Percentiles rank a stretch among this genome's conserved stretches.
Conservation (phyloP, 2,888 invertebrate genomes). For the Hirtodrosophila duncani region DNA sequence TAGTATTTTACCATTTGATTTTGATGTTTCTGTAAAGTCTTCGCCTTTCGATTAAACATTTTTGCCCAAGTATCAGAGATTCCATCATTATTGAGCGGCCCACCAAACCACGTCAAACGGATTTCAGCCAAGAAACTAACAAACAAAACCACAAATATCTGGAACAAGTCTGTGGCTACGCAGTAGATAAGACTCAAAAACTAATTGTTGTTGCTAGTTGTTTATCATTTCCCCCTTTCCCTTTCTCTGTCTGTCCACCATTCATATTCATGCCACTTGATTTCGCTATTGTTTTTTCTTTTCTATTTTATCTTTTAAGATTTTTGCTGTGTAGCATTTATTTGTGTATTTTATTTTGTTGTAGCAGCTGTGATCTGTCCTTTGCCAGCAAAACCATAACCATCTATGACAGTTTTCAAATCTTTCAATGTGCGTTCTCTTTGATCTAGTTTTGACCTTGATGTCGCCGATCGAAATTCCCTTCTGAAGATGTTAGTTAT, state of each 20-base stretch:
- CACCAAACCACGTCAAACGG: conserved; percentile 72
- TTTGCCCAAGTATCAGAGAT: conserved; percentile 74
- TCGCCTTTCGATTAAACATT: conserved; percentile 9
- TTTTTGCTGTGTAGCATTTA: conserved; percentile 17
- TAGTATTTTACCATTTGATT: conserved; percentile 41
- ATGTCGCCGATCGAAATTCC: conserved; percentile 10
- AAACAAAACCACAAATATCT: conserved; percentile 32
- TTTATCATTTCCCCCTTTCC: conserved; percentile 31
- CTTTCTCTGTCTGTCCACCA: conserved; percentile 25
- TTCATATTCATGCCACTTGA: conserved; percentile 22
- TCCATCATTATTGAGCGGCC: conserved; percentile 79
- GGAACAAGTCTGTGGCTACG: conserved; percentile 46
- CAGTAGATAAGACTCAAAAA: conserved; percentile 54
- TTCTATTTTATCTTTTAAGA: no score
- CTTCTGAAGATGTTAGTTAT: no score
- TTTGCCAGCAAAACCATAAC: no score
- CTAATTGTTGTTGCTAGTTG: conserved; percentile 67
- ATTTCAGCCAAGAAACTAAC: conserved; percentile 19
- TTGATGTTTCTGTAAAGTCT: conserved; percentile 7
- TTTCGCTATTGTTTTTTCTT: conserved; percentile 51
- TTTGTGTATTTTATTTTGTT: conserved; percentile 19
- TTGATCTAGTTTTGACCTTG: conserved; percentile 2
- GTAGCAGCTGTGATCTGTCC: conserved; percentile 29
- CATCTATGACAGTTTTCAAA: no score
- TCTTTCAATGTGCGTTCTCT: conserved; percentile 18